These are phyloP conservation scores for Sinonovacula constricta DNA, from an alignment of 1,140 invertebrate genomes.

Conservation along the genomic window DNA sequence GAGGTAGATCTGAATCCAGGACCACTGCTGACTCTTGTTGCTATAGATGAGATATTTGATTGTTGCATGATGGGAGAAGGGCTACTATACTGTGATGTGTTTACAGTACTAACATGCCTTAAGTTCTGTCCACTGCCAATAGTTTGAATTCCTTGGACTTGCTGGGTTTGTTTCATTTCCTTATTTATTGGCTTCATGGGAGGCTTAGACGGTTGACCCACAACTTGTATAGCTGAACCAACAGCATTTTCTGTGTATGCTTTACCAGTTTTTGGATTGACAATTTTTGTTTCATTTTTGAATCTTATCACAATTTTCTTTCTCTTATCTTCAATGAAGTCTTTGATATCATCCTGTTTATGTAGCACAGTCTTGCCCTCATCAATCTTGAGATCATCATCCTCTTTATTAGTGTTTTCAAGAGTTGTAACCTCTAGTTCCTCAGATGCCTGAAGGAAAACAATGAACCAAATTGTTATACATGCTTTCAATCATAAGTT, in stretches of 20 bases:
- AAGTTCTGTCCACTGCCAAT: neutral
- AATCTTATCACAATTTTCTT: conserved; percentile 49
- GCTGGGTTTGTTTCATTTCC: conserved; percentile 2
- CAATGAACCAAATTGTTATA: neutral
- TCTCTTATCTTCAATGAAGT: conserved; percentile 34
- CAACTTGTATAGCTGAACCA: conserved; percentile 41
- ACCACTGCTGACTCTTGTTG: neutral
- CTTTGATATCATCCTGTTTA: conserved; percentile 31
- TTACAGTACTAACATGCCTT: neutral
- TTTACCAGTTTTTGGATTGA: conserved; percentile 40
- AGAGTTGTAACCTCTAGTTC: no score
- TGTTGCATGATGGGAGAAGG: neutral
- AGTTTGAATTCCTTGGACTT: conserved; percentile 27
- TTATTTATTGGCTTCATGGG: neutral
- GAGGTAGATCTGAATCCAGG: neutral
- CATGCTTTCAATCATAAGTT: no score
- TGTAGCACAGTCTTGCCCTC: neutral
- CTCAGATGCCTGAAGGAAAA: neutral
- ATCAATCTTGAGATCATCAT: neutral
- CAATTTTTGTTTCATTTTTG: conserved; percentile 27
- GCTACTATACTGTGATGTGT: neutral
- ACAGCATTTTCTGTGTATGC: conserved; percentile 23
- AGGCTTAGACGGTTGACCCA: conserved; percentile 15
- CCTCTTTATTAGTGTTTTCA: neutral
- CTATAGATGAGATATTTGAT: conserved; percentile 7